Evolutionary conservation across 92 coral and sea anemone genomes (phyloP).

Genomic region (Metridium senile): DNA sequence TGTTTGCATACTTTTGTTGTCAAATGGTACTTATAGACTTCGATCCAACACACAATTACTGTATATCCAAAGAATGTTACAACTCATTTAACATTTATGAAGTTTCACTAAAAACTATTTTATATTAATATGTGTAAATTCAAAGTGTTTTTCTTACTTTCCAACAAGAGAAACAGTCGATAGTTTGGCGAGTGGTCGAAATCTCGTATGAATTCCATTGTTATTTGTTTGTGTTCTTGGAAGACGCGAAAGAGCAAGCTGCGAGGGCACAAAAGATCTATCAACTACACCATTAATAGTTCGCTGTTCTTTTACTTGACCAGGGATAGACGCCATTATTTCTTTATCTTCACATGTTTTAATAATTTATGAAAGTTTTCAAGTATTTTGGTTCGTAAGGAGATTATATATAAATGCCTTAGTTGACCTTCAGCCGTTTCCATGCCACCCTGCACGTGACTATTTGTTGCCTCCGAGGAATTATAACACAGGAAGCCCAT

Average conservation of each 20-base stretch:
- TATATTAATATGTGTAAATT: too few relatives aligned
- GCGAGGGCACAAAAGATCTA: background rate
- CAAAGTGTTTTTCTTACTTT: slow-evolving; percentile 52
- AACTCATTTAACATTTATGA: background rate
- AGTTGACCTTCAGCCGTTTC: background rate
- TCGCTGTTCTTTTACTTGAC: background rate
- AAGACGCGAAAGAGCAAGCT: background rate
- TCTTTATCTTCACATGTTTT: background rate
- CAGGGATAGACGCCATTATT: slow-evolving; percentile 19
- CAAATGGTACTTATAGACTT: too few relatives aligned
- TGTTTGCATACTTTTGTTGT: too few relatives aligned
- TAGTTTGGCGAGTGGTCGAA: slow-evolving; percentile 56
- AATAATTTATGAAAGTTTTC: slow-evolving; percentile 6
- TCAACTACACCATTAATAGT: background rate
- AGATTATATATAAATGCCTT: background rate
- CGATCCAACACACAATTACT: background rate
- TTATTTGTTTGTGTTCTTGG: background rate
- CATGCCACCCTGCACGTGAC: slow-evolving; percentile 18
- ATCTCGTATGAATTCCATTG: slow-evolving; percentile 4
- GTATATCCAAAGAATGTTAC: too few relatives aligned
- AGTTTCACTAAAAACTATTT: background rate
- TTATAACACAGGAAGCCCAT: slow-evolving; percentile 4
- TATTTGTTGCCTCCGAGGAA: background rate
- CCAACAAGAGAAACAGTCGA: slow-evolving; percentile 76
- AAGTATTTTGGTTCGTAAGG: too few relatives aligned